Evolutionary conservation across 2,113 vertebrate species (phyloP).

Genomic region (Psilopsiagon aymara): DNA sequence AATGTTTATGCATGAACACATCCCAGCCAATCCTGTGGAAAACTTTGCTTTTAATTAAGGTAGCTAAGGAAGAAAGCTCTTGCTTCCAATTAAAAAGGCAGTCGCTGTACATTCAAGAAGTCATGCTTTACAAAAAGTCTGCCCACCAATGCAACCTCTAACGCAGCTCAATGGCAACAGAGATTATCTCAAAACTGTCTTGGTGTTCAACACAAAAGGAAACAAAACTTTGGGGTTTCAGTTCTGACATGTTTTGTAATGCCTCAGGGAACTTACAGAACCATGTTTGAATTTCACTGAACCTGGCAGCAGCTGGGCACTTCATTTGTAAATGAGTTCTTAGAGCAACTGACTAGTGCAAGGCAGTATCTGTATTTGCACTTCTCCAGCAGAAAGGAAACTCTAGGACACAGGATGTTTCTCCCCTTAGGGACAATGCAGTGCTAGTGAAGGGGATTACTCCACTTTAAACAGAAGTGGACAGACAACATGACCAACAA

Average conservation of each 20-base stretch:
- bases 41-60: neutral
- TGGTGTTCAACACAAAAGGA: neutral
- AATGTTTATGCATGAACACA: neutral
- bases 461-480: neutral
- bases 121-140: neutral
- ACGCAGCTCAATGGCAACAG: neutral
- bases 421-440: neutral
- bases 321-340: neutral
- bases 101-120: neutral
- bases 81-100: neutral
- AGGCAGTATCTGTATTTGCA: neutral
- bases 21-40: neutral
- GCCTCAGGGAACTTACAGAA: neutral
- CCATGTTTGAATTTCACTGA: rapidly evolving
- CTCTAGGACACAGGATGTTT: neutral
- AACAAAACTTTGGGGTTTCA: neutral
- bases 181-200: neutral
- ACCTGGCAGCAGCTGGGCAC: neutral
- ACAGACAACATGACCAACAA: neutral
- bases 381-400: neutral
- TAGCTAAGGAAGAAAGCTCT: neutral
- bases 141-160: neutral
- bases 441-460: neutral
- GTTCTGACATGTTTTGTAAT: neutral
- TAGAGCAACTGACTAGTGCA: neutral